These are phyloP conservation scores for Spodoptera exigua DNA, from an alignment of 2,888 invertebrate genomes.

Conservation along the genomic window DNA sequence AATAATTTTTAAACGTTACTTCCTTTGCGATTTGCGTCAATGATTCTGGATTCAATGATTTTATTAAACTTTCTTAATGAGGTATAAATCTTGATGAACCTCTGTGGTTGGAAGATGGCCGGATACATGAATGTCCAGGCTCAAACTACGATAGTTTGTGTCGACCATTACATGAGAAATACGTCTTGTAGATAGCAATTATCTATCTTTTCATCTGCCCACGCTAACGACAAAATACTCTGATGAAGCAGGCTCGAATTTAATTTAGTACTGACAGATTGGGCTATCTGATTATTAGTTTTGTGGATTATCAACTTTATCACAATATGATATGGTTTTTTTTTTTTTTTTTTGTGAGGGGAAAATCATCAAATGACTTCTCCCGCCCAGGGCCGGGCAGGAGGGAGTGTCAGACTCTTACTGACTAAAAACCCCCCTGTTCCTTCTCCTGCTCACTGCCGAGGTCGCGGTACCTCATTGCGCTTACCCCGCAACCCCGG, in stretches of 20 bases:
- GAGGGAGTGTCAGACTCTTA: no score
- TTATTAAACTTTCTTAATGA: conserved; percentile 36
- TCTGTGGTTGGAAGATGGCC: conserved; percentile 25
- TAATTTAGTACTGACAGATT: no score
- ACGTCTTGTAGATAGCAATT: conserved; percentile 26
- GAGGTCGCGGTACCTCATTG: no score
- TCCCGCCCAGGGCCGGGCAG: no score
- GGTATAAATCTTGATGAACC: conserved; percentile 34
- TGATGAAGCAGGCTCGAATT: conserved; percentile 31
- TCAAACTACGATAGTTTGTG: conserved; percentile 36
- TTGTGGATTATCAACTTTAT: no score
- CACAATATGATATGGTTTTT: no score
- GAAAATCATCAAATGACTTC: no score
- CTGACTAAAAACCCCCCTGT: no score
- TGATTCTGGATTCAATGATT: conserved; percentile 17
- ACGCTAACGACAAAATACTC: conserved; percentile 36
- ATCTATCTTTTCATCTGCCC: conserved; percentile 54
- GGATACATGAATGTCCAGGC: conserved; percentile 50
- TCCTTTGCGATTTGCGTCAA: conserved; percentile 15
- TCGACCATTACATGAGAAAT: conserved; percentile 42
- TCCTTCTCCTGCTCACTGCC: no score
- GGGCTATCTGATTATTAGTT: no score
- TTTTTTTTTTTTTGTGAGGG: no score
- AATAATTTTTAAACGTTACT: conserved; percentile 10
- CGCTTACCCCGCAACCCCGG: no score